These are phyloP conservation scores for Colostygia pectinataria DNA, from an alignment of 2,888 invertebrate species.

Conservation along the genomic window DNA sequence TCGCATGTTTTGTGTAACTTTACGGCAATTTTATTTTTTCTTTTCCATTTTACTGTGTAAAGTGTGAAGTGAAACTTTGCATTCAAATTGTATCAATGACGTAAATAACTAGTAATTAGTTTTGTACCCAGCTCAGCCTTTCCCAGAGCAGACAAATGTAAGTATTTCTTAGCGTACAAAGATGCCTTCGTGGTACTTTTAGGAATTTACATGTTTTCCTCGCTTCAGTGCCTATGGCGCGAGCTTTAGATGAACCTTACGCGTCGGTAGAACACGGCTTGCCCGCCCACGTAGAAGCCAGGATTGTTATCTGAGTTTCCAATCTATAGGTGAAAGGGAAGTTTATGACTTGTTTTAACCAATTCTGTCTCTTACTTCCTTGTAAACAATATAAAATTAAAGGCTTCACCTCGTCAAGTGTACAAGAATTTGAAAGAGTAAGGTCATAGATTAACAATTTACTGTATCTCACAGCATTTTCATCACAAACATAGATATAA, in stretches of 20 bases:
- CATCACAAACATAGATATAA: no score
- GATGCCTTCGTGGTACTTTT: slow-evolving; percentile 34
- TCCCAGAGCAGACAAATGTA: no score
- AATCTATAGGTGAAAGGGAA: slow-evolving; percentile 45
- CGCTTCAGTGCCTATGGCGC: slow-evolving; percentile 46
- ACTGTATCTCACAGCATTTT: no score
- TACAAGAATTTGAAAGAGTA: slow-evolving; percentile 4
- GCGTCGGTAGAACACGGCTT: slow-evolving; percentile 23
- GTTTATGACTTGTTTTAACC: background rate
- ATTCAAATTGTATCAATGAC: slow-evolving; percentile 8
- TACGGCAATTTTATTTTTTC: no score
- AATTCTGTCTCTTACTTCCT: slow-evolving; percentile 1
- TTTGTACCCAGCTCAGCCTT: background rate
- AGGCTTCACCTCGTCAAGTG: background rate
- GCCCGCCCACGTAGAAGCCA: slow-evolving; percentile 32
- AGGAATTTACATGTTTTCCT: slow-evolving; percentile 33
- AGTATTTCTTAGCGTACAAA: slow-evolving; percentile 7
- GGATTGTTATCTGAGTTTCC: slow-evolving; percentile 12
- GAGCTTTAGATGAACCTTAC: slow-evolving; percentile 29
- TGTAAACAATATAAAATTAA: background rate
- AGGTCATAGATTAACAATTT: slow-evolving; percentile 10
- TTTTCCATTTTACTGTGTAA: no score
- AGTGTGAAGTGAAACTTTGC: no score
- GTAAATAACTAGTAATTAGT: background rate
- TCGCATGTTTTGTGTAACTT: no score